phyloP scores from a whole-genome alignment of 2,797 vertebrate genomes.

The Leuciscus waleckii region DNA sequence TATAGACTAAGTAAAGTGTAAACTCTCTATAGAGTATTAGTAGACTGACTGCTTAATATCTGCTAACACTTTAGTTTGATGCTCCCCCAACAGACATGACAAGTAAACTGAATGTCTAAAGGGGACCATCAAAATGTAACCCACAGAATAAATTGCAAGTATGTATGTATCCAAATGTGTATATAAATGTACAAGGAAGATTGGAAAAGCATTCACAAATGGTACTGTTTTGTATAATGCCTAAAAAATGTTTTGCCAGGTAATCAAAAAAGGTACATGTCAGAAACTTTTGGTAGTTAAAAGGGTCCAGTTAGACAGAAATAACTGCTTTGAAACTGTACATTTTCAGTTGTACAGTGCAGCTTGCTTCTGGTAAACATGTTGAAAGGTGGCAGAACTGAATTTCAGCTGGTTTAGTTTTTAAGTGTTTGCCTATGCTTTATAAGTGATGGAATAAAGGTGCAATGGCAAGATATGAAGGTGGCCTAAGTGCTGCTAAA shows the following conservation, averaged over 20 bases:
- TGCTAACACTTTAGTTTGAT: background rate
- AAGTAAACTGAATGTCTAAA: background rate
- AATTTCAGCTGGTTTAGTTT: slow-evolving; percentile 18
- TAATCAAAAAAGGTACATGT: background rate
- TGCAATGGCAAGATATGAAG: slow-evolving; percentile 50
- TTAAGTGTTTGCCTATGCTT: slow-evolving; percentile 31
- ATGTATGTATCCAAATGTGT: background rate
- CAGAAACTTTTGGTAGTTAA: background rate
- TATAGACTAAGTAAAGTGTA: background rate
- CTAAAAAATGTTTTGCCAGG: background rate
- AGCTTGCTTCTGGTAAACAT: slow-evolving; percentile 28
- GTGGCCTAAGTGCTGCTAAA: slow-evolving; percentile 53
- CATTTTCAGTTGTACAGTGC: background rate
- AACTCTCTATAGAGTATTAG: background rate
- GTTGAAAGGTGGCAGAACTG: slow-evolving; percentile 10
- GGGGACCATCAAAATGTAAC: background rate
- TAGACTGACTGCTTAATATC: background rate
- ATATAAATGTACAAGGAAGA: background rate
- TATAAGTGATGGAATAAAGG: slow-evolving; percentile 51
- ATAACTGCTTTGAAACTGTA: background rate
- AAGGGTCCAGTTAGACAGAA: background rate
- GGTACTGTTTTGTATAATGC: background rate
- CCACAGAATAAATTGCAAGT: background rate
- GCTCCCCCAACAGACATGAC: background rate
- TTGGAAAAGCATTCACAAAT: background rate